Conservation (phyloP, 2,888 invertebrate species). For the Leptarthrus brevirostris region DNA sequence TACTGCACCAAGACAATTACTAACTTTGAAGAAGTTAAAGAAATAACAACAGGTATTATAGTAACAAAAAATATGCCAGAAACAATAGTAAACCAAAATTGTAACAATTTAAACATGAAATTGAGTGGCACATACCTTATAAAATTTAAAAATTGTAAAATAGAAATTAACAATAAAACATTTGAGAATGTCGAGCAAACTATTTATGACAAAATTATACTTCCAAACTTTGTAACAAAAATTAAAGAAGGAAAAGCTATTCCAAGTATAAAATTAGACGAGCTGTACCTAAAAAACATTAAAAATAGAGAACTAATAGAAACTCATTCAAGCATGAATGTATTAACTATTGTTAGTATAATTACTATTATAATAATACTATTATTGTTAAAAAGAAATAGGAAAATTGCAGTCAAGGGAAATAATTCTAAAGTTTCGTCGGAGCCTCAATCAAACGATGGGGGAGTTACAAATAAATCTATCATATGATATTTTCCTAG, state of each 20-base stretch:
- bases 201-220: conserved; percentile 1
- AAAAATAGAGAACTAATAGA: conserved; percentile 1
- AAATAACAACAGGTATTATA: background rate
- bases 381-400: background rate
- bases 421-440: background rate
- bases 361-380: background rate
- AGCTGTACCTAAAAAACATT: background rate
- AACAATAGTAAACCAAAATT: background rate
- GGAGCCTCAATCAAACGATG: background rate
- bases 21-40: background rate
- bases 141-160: conserved; percentile 12
- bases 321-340: background rate
- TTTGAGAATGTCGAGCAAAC: background rate
- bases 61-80: background rate
- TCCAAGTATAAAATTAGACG: background rate
- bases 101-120: conserved; percentile 8
- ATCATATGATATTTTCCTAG: no score
- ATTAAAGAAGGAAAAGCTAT: conserved; percentile 6
- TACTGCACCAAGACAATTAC: background rate
- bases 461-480: background rate
- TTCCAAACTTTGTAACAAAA: conserved; percentile 8
- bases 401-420: background rate
- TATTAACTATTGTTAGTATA: background rate
- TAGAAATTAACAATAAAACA: background rate
- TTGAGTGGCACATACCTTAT: background rate